Evolutionary conservation across 2,888 invertebrate genomes (phyloP).

Genomic region (Barypeithes pellucidus): DNA sequence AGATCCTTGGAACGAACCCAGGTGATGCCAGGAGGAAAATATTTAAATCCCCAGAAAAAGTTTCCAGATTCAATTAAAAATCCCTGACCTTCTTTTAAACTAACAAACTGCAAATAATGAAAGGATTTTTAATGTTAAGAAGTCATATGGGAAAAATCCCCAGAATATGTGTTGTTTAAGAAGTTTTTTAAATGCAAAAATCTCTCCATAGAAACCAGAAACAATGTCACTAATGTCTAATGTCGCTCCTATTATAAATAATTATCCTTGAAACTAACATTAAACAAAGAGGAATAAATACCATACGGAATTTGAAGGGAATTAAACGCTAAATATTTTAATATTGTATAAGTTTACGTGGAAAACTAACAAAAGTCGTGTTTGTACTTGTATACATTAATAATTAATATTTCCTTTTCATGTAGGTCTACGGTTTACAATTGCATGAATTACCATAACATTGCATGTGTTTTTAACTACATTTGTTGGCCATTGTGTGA

Average conservation of each 20-base stretch:
- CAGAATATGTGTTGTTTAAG: no score
- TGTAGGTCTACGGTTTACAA: slow-evolving; percentile 41
- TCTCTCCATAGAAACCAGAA: no score
- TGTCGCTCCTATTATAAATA: slow-evolving; percentile 28
- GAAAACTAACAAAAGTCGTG: slow-evolving; percentile 40
- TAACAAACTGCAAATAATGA: no score
- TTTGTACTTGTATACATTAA: slow-evolving; percentile 24
- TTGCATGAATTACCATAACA: slow-evolving; percentile 51
- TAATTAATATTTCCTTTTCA: slow-evolving; percentile 49
- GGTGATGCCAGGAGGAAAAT: no score
- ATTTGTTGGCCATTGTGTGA: slow-evolving; percentile 39
- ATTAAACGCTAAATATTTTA: slow-evolving; percentile 27
- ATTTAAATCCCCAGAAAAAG: no score
- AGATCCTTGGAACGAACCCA: no score
- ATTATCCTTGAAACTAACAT: slow-evolving; percentile 29
- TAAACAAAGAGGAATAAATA: slow-evolving; percentile 40
- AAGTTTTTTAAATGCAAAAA: no score
- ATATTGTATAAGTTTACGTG: slow-evolving; percentile 25
- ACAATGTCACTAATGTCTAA: no score
- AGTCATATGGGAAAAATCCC: no score
- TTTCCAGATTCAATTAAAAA: no score
- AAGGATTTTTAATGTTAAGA: no score
- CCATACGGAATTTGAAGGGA: slow-evolving; percentile 30
- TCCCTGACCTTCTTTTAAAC: no score
- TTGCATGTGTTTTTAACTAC: slow-evolving; percentile 47